Base-by-base conservation (phyloP, 1,140 invertebrate genomes). In the Drosophila equinoxialis region DNA sequence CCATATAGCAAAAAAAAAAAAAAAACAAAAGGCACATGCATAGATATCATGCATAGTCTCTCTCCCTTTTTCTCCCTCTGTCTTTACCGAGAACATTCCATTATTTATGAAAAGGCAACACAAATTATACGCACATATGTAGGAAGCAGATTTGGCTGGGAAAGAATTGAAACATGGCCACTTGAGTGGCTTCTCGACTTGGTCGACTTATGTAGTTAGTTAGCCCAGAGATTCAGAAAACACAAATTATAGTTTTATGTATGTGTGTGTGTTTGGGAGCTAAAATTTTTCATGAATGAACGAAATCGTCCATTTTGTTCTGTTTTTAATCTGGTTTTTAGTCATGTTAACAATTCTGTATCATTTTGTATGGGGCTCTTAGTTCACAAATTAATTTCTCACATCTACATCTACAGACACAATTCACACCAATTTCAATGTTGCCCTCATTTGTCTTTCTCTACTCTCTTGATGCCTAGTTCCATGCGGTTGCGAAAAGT, bases 61-160 rank as follows among this genome's bases (percentile, higher is more conserved):
- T 39, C 8, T 37, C 35, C 10, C 35, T 37, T 11, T 37, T 11
- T 37, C 35, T 37, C 1, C 35, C 35, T 37, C 35, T 37, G 7
- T 37, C 37, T 39, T 20, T 23, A 8, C 45, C 17, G 68, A 71
- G 76, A 74, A 76, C 65, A 65, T 68, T 87, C 58, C 70, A 83
- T 87, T 89, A 87, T 89, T 87, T 80, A 87, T 89, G 83, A 69
- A 81, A 74, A 80, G 79, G 77, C 84, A 87, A 80, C 70, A 66
- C 72, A 83, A 87, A 87, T 87, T 87, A 87, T 83, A 83, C 77
- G 77, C 73, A 83, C 69, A 71, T 63, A 73, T 59, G 64, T 48
- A 37, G 62, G 10, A 13, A 5, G 11, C 41, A 42, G 26, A 4
- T 23, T 23, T 13, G 42, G 39, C 26, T 30, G 23, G 17, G 48